Evolutionary conservation across 2,888 invertebrate genomes (phyloP).

Genomic region (Apodemia hepburni): DNA sequence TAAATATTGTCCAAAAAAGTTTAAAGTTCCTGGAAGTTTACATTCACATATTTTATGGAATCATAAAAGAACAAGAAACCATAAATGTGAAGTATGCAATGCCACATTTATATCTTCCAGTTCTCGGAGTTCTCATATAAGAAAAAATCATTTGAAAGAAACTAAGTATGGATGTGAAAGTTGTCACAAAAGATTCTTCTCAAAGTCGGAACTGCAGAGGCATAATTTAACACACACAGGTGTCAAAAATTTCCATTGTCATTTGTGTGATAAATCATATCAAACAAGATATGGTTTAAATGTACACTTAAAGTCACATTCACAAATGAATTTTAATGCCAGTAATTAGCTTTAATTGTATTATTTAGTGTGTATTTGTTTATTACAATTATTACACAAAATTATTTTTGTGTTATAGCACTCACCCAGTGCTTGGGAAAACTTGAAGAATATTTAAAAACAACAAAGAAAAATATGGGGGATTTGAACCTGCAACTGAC

Average conservation of each 20-base stretch:
- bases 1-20: constrained; percentile 70
- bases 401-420: too few relatives aligned
- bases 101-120: constrained; percentile 71
- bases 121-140: constrained; percentile 64
- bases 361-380: too few relatives aligned
- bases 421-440: too few relatives aligned
- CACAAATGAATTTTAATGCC: constrained; percentile 43
- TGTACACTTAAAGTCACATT: constrained; percentile 69
- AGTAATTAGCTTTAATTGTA: not conserved
- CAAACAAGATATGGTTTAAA: constrained; percentile 71
- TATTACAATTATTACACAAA: too few relatives aligned
- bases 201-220: constrained; percentile 65
- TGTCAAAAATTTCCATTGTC: constrained; percentile 71
- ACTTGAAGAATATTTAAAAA: too few relatives aligned
- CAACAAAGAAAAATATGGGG: too few relatives aligned
- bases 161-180: constrained; percentile 70
- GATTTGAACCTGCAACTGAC: too few relatives aligned
- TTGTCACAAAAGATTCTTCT: constrained; percentile 68
- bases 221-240: constrained; percentile 71
- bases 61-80: constrained; percentile 66
- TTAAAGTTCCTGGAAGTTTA: constrained; percentile 68
- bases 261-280: constrained; percentile 70
- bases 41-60: constrained; percentile 71
- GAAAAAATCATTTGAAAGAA: constrained; percentile 71
- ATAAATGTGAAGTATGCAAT: constrained; percentile 71